Conservation (phyloP, 2,797 vertebrate genomes). For the Hyperoplus lanceolatus region DNA sequence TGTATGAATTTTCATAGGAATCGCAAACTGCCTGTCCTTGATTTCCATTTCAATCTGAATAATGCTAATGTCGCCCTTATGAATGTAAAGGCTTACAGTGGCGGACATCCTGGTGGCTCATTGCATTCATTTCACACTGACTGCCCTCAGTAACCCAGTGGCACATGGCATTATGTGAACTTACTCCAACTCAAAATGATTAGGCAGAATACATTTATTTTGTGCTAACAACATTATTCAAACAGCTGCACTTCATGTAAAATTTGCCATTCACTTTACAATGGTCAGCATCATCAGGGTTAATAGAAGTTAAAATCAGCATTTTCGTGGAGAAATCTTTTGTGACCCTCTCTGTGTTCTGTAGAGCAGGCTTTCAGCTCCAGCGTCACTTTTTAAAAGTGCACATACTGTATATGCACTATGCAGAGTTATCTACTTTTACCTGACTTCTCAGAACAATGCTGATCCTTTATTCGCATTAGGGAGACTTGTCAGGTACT, state of each 20-base stretch:
- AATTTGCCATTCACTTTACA: background rate
- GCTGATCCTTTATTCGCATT: background rate
- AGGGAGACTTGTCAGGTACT: background rate
- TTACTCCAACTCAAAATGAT: conserved; percentile 13
- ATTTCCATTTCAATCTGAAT: conserved; percentile 37
- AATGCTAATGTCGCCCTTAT: conserved; percentile 49
- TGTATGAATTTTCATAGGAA: background rate
- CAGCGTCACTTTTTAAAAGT: background rate
- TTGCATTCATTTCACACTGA: conserved; percentile 44
- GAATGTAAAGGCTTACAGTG: conserved; percentile 43
- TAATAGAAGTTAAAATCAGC: background rate
- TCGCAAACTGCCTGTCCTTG: conserved; percentile 12
- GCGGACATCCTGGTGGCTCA: conserved; percentile 52
- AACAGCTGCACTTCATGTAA: background rate
- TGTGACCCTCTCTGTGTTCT: conserved; percentile 22
- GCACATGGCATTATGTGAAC: conserved; percentile 43
- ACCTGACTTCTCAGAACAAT: background rate
- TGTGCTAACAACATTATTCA: background rate
- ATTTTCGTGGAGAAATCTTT: conserved; percentile 14
- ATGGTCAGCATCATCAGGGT: background rate
- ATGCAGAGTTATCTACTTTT: conserved; percentile 3
- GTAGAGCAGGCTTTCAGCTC: conserved; percentile 7
- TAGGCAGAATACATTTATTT: conserved; percentile 1
- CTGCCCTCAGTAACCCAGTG: conserved; percentile 14
- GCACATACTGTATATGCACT: background rate